Conservation (phyloP, 2,888 invertebrate species). For the Phaedon cochleariae region DNA sequence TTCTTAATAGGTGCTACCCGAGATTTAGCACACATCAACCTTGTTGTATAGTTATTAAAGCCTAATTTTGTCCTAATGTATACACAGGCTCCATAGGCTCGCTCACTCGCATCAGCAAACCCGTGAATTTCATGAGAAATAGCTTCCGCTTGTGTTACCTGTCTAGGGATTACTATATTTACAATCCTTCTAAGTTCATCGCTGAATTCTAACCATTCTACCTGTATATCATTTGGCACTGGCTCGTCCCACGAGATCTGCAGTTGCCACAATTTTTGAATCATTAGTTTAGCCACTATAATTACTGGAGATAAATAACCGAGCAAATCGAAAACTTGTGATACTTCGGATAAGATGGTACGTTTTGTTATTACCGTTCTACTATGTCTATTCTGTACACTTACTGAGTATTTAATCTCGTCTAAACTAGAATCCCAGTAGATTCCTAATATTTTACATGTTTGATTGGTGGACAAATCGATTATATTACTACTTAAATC, state of each 20-base stretch:
- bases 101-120: constrained; percentile 24
- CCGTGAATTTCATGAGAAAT: constrained; percentile 24
- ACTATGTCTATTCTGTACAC: too few relatives aligned
- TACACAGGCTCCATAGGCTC: constrained; percentile 12
- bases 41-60: neutral
- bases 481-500: neutral
- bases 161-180: constrained; percentile 8
- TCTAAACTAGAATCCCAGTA: constrained; percentile 20
- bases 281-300: constrained; percentile 15
- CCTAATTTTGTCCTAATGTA: constrained; percentile 1
- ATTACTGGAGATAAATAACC: constrained; percentile 11
- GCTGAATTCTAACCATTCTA: constrained; percentile 7
- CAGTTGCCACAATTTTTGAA: constrained; percentile 13
- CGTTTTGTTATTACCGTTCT: constrained; percentile 13
- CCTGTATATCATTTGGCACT: constrained; percentile 13
- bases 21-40: constrained; percentile 26
- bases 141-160: constrained; percentile 2
- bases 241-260: constrained; percentile 13
- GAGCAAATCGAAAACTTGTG: constrained; percentile 16
- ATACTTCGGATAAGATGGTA: constrained; percentile 1
- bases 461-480: constrained; percentile 12
- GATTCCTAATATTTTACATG: constrained; percentile 17
- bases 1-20: constrained; percentile 29
- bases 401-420: constrained; percentile 4
- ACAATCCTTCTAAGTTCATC: neutral